phyloP scores from a whole-genome alignment of 2,797 vertebrate genomes.

The Triplophysa bombifrons region DNA sequence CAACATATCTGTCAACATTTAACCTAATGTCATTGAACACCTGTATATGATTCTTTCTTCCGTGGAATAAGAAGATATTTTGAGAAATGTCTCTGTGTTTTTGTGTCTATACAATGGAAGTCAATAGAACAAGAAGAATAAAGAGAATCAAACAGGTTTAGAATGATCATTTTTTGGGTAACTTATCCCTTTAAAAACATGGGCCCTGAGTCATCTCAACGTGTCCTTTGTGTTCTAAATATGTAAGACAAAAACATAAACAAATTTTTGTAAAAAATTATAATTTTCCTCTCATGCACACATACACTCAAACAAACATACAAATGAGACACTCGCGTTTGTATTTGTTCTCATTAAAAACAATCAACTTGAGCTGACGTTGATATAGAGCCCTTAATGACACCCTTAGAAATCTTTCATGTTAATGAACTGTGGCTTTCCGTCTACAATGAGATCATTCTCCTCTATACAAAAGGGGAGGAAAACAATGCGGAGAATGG shows the following conservation, averaged over 20 bases:
- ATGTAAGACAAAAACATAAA: background rate
- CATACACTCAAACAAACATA: conserved; percentile 19
- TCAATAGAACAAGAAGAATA: no score
- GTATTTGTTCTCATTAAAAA: conserved; percentile 77
- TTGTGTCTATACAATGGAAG: no score
- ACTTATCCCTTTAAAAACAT: background rate
- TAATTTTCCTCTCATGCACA: background rate
- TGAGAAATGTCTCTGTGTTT: no score
- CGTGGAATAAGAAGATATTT: no score
- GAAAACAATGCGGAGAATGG: conserved; percentile 40
- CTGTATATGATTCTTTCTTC: no score
- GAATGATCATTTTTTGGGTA: no score
- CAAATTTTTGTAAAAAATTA: background rate
- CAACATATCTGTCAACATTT: no score
- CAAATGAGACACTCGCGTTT: conserved; percentile 68
- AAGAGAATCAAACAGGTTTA: no score
- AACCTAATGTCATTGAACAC: no score
- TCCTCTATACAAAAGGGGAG: conserved; percentile 50
- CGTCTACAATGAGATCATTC: conserved; percentile 65
- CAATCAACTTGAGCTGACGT: conserved; percentile 75
- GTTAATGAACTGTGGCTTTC: conserved; percentile 71
- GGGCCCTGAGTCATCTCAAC: background rate
- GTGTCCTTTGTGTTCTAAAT: background rate
- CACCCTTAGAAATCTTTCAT: conserved; percentile 71
- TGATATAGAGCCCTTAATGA: conserved; percentile 73